Base-by-base conservation (phyloP, 1,140 invertebrate genomes). In the Zaprionus davidi region DNA sequence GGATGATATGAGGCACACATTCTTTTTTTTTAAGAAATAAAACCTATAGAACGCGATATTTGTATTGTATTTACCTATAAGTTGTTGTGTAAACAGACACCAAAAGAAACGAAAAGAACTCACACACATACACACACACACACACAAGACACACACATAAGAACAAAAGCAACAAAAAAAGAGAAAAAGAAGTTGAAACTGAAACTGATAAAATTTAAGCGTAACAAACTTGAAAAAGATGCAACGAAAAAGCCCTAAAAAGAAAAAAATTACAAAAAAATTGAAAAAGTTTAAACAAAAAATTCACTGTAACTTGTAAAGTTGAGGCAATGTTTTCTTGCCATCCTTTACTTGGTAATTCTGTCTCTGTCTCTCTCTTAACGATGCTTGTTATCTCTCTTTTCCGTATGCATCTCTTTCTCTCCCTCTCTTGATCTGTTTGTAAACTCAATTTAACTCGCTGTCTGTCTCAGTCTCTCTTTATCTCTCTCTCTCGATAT, bases 51-150 rank as follows among this genome's bases (percentile, higher is more conserved):
- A 71, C 78, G 81, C 81, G 85, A 90, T 90, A 90, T 88, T 90
- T 88, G 81, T 88, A 90, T 88, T 88, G 85, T 90, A 90, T 90
- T 90, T 81, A 85, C 77, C 78, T 85, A 90, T 90, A 90, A 90
- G 82, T 90, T 84, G 81, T 82, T 86, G 83, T 86, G 76, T 76
- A 69, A 3, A 72, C 24, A 64, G 58, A 71, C 67, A 81, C 53
- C 75, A 53, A 73, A 62, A 76, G 55, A 76, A 55, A 78, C 53
- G 58, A 67, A 71, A 31, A 56, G 51, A 9, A 51, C 26, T 68
- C 56, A 81, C 58, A 70, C 26, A 72, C 56, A 51, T 12, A 34
- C 56, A 65, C 26, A 51, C 36, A 76, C 49, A 57, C 69, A 82
- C 31, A 72, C 22, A 65, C n/a, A n/a, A 67, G 7, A 60, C 70